Evolutionary conservation across 2,888 invertebrate species (phyloP).

Genomic region (Synergus itoensis): DNA sequence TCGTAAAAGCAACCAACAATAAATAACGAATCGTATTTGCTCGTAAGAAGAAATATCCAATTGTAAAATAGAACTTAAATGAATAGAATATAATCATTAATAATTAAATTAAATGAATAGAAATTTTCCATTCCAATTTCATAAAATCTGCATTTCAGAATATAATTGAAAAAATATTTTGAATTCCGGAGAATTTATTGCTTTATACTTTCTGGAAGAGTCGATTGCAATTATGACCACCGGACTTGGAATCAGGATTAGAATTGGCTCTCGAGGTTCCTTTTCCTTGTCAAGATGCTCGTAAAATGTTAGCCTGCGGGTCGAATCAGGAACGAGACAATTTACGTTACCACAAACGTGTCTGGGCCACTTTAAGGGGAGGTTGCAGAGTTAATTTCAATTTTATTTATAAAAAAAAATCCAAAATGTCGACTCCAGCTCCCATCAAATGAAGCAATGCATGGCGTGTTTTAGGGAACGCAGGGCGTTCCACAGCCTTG

Average conservation of each 20-base stretch:
- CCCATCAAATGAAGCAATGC: too few relatives aligned
- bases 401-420: too few relatives aligned
- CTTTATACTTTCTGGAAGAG: not conserved
- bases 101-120: not conserved
- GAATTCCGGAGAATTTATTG: not conserved
- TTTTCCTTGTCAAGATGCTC: conserved; percentile 3
- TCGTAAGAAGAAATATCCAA: not conserved
- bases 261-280: not conserved
- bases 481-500: too few relatives aligned
- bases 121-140: not conserved
- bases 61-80: not conserved
- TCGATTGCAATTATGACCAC: not conserved
- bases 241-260: conserved; percentile 9
- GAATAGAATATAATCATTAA: too few relatives aligned
- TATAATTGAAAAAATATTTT: not conserved
- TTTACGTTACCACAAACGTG: not conserved
- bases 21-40: not conserved
- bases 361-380: conserved; percentile 6
- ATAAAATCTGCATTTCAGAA: not conserved
- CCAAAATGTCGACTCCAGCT: too few relatives aligned
- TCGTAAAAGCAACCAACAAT: not conserved
- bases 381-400: too few relatives aligned
- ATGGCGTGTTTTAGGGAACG: too few relatives aligned
- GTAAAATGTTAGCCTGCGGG: conserved; percentile 4
- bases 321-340: conserved; percentile 4